These are phyloP conservation scores for Nipponia nippon DNA, from an alignment of 2,113 vertebrate species.

Conservation along the genomic window DNA sequence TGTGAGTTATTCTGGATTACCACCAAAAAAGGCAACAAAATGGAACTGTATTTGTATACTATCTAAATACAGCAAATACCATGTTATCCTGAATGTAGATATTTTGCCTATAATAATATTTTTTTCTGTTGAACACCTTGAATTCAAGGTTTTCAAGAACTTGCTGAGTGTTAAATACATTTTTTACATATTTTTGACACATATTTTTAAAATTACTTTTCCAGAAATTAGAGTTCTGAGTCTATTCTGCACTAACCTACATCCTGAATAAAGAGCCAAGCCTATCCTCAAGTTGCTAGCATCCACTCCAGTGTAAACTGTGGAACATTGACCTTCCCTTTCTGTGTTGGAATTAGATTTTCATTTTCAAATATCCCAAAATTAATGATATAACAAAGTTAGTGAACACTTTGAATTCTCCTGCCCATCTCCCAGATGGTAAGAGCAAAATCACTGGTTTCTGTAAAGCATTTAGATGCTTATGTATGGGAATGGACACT, in stretches of 20 bases:
- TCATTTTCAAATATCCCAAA: not conserved
- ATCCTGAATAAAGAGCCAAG: not conserved
- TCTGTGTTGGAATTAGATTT: not conserved
- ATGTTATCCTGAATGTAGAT: not conserved
- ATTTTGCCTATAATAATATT: not conserved
- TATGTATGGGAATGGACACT: not conserved
- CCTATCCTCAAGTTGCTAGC: not conserved
- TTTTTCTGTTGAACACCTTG: not conserved
- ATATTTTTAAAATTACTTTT: not conserved
- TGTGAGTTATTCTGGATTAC: not conserved
- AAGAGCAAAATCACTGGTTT: not conserved
- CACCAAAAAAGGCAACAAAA: not conserved
- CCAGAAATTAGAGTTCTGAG: not conserved
- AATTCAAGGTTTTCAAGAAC: not conserved
- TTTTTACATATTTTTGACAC: not conserved
- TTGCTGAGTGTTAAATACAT: not conserved
- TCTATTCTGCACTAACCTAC: not conserved
- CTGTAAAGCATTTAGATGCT: not conserved
- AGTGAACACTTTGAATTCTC: not conserved
- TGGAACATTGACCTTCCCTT: not conserved
- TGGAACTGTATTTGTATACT: not conserved
- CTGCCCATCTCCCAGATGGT: not conserved
- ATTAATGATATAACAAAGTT: not conserved
- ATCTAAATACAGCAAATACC: not conserved
- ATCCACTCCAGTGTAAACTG: fast-evolving